Evolutionary conservation across 2,113 vertebrate genomes (phyloP).

Genomic region (Tringa solitaria): DNA sequence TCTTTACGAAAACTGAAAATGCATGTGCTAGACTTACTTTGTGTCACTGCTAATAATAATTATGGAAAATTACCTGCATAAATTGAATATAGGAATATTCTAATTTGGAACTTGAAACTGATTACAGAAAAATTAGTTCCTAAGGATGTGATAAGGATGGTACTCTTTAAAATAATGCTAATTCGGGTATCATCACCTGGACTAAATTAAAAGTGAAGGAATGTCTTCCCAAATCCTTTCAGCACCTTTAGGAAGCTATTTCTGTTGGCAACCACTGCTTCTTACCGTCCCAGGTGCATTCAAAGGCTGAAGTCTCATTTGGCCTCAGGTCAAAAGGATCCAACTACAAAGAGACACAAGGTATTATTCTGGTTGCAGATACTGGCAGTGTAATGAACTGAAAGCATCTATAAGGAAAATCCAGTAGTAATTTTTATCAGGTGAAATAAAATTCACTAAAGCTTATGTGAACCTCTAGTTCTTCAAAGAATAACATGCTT

Average conservation of each 20-base stretch:
- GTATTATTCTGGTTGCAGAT: background rate
- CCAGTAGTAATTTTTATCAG: background rate
- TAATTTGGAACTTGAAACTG: constrained; percentile 7
- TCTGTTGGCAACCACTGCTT: background rate
- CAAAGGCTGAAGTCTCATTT: background rate
- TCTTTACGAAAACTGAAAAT: background rate
- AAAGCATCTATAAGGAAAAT: background rate
- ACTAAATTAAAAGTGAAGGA: background rate
- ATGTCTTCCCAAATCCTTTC: background rate
- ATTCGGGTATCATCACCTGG: background rate
- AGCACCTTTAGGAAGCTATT: background rate
- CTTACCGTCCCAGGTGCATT: background rate
- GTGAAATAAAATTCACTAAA: background rate
- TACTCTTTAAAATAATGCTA: background rate
- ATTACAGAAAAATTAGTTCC: background rate
- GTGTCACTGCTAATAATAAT: background rate
- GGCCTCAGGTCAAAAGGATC: background rate
- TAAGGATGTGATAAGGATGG: background rate
- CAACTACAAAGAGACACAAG: background rate
- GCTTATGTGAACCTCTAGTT: background rate
- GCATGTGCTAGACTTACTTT: background rate
- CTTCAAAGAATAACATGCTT: background rate
- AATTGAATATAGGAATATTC: background rate
- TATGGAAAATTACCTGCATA: background rate
- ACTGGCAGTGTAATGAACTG: background rate